These are phyloP conservation scores for Halcyon malimbica DNA, from an alignment of 2,113 vertebrate species.

Conservation along the genomic window DNA sequence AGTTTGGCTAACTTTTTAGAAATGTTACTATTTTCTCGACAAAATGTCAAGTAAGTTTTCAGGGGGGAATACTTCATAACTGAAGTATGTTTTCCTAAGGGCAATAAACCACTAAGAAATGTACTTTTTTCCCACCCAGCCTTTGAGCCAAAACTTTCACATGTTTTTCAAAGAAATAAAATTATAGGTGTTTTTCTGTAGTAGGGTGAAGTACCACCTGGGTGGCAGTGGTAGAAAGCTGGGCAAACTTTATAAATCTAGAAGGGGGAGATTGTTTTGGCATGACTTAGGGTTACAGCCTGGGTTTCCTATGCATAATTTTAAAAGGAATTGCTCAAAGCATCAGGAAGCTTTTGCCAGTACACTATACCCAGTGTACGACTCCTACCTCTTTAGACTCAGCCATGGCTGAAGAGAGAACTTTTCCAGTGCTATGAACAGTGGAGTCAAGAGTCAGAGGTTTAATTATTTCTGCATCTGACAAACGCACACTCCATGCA, in stretches of 20 bases:
- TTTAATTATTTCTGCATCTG: slow-evolving; percentile 24
- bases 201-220: slow-evolving; percentile 55
- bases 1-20: slow-evolving; percentile 61
- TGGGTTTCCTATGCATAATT: slow-evolving; percentile 42
- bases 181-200: slow-evolving; percentile 65
- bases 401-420: not conserved
- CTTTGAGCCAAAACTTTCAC: slow-evolving; percentile 65
- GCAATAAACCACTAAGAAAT: slow-evolving; percentile 66
- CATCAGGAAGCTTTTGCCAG: not conserved
- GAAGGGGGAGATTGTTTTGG: slow-evolving; percentile 50
- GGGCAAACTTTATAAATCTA: slow-evolving; percentile 47
- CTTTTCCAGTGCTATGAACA: not conserved
- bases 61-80: slow-evolving; percentile 70
- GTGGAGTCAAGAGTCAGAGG: not conserved
- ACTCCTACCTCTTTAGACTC: not conserved
- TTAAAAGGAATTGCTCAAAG: slow-evolving; percentile 52
- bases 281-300: slow-evolving; percentile 2
- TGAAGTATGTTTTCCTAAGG: slow-evolving; percentile 71
- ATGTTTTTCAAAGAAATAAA: slow-evolving; percentile 70
- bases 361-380: slow-evolving; percentile 1
- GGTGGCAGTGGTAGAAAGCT: slow-evolving; percentile 53
- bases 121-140: slow-evolving; percentile 36
- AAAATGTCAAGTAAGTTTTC: slow-evolving; percentile 73
- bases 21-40: slow-evolving; percentile 71
- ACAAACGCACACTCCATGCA: not conserved